A percentile compares a stretch with the other conserved stretches of the same genome.
These are phyloP conservation scores for Denticeps clupeoides DNA, from an alignment of 2,797 vertebrate genomes.

Conservation along the genomic window DNA sequence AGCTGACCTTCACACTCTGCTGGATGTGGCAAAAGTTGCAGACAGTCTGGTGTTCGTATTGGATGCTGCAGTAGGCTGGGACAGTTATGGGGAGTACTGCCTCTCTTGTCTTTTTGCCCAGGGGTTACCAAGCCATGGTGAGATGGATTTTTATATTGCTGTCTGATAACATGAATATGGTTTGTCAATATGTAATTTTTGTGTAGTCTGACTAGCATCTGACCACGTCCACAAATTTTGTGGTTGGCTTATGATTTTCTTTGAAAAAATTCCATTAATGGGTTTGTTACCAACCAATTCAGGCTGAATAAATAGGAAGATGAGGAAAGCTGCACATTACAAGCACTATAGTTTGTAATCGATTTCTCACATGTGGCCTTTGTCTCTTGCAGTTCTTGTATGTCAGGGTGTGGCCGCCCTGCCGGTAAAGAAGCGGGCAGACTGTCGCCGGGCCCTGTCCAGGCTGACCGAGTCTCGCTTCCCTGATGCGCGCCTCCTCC, in stretches of 20 bases:
- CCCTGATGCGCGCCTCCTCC: slow-evolving; percentile 71
- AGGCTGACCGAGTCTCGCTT: slow-evolving; percentile 75
- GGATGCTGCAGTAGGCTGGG: slow-evolving; percentile 80
- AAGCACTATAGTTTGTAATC: neutral
- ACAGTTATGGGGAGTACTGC: slow-evolving; percentile 78
- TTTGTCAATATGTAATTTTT: too few relatives aligned
- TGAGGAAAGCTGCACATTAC: too few relatives aligned
- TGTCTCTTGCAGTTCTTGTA: slow-evolving; percentile 58
- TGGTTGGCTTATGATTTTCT: neutral
- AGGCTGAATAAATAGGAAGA: too few relatives aligned
- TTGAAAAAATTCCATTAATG: too few relatives aligned
- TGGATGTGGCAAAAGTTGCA: slow-evolving; percentile 86
- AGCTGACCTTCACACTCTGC: slow-evolving; percentile 77
- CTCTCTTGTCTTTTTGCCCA: slow-evolving; percentile 93
- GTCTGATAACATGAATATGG: too few relatives aligned
- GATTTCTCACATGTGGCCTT: neutral
- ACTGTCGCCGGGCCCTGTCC: slow-evolving; percentile 65
- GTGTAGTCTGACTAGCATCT: too few relatives aligned
- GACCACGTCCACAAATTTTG: too few relatives aligned
- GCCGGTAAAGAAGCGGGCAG: slow-evolving; percentile 73
- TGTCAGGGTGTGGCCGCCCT: slow-evolving; percentile 70
- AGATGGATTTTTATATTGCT: too few relatives aligned
- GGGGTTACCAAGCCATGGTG: slow-evolving; percentile 85
- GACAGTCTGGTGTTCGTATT: slow-evolving; percentile 86
- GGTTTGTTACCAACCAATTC: too few relatives aligned